Evolutionary conservation across 2,113 vertebrate genomes (phyloP).

Genomic region (Thermophis baileyi): DNA sequence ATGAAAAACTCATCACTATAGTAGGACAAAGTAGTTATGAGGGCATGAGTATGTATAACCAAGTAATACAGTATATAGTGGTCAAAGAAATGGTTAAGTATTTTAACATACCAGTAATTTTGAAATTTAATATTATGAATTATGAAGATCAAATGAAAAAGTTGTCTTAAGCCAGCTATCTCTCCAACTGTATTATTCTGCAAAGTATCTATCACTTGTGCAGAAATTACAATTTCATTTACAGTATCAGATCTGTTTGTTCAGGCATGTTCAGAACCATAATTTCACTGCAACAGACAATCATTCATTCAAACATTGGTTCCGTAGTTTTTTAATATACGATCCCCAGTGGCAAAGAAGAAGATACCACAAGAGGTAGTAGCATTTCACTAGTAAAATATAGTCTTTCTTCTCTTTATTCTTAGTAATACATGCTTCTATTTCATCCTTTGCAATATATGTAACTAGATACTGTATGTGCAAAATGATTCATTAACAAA

Average conservation of each 20-base stretch:
- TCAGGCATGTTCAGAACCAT: neutral
- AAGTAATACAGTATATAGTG: too few species aligned
- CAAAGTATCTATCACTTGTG: too few species aligned
- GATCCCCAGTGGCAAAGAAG: neutral
- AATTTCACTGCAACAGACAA: neutral
- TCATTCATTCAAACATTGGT: neutral
- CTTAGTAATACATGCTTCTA: neutral
- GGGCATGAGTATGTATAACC: too few species aligned
- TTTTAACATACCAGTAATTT: neutral
- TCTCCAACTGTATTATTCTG: too few species aligned
- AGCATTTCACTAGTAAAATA: neutral
- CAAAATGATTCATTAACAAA: neutral
- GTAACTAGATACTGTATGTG: neutral
- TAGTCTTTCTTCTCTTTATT: neutral
- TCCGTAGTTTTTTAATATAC: neutral
- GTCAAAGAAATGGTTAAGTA: neutral
- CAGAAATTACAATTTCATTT: neutral
- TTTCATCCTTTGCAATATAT: neutral
- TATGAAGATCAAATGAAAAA: neutral
- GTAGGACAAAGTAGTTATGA: too few species aligned
- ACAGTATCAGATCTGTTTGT: neutral
- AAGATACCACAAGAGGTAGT: neutral
- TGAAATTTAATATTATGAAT: neutral
- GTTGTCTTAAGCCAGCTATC: too few species aligned
- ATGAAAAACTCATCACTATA: too few species aligned